Conservation (phyloP, 2,113 vertebrate genomes). For the Smithornis capensis region DNA sequence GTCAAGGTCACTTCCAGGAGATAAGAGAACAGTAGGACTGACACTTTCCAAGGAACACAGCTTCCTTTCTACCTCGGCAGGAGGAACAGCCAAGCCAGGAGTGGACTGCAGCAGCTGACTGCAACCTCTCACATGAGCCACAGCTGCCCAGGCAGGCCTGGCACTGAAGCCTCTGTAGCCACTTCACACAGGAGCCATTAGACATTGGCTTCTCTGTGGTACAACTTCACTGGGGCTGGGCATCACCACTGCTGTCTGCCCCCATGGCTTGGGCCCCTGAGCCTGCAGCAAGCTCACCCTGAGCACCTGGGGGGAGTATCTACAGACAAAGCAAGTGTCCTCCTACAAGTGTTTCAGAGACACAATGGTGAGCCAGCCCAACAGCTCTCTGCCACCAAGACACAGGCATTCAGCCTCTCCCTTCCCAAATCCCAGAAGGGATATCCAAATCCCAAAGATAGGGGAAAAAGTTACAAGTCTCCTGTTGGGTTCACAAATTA, state of each 20-base stretch:
- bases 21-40: neutral
- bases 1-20: neutral
- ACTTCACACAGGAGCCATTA: neutral
- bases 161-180: neutral
- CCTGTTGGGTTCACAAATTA: neutral
- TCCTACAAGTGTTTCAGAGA: neutral
- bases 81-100: neutral
- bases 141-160: neutral
- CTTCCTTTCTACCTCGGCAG: neutral
- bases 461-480: neutral
- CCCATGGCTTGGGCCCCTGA: fast-evolving
- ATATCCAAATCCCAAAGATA: no score
- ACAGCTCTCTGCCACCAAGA: neutral
- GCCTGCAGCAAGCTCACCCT: neutral
- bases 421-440: neutral
- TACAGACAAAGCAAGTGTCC: neutral
- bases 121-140: neutral
- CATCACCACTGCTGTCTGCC: neutral
- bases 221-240: neutral
- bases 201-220: neutral
- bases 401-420: neutral
- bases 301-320: neutral
- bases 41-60: neutral
- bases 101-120: neutral
- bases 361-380: neutral